Evolutionary conservation across 1,140 invertebrate species (phyloP).

Genomic region (Drosophila pruinosa): DNA sequence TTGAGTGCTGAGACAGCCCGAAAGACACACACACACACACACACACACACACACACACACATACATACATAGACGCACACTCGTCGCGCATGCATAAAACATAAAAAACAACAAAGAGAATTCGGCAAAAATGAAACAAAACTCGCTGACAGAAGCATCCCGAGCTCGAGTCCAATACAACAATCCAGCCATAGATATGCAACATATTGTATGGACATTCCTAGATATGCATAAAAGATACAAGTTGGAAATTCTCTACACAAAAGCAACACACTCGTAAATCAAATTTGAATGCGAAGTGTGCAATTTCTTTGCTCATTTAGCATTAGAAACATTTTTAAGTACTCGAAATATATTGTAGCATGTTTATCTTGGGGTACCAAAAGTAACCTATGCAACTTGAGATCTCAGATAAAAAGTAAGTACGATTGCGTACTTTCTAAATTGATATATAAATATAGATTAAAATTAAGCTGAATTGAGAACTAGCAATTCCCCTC

Average conservation of each 20-base stretch:
- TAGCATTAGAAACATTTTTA: neutral
- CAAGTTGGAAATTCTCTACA: neutral
- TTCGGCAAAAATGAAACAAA: conserved; percentile 33
- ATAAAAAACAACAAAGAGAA: neutral
- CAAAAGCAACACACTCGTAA: neutral
- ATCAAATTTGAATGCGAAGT: neutral
- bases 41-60: conserved; percentile 1
- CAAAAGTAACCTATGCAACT: no score
- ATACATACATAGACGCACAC: no score
- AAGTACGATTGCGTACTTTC: no score
- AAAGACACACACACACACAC: neutral
- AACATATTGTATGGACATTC: neutral
- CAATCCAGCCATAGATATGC: conserved; percentile 4
- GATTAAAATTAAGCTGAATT: no score
- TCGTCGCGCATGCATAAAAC: no score
- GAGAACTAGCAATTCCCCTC: no score
- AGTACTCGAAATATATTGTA: no score
- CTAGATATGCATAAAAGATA: neutral
- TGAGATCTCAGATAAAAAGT: no score
- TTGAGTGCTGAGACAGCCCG: conserved; percentile 37
- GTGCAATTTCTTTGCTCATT: neutral
- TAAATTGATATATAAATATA: no score
- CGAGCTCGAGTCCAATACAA: neutral
- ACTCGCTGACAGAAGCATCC: conserved; percentile 6
- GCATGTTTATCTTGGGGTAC: no score